Percentiles rank a stretch among this genome's conserved stretches.
Conservation (phyloP, 30 jellyfish, hydroid and myxozoan genomes). For the Mastigias papua region DNA sequence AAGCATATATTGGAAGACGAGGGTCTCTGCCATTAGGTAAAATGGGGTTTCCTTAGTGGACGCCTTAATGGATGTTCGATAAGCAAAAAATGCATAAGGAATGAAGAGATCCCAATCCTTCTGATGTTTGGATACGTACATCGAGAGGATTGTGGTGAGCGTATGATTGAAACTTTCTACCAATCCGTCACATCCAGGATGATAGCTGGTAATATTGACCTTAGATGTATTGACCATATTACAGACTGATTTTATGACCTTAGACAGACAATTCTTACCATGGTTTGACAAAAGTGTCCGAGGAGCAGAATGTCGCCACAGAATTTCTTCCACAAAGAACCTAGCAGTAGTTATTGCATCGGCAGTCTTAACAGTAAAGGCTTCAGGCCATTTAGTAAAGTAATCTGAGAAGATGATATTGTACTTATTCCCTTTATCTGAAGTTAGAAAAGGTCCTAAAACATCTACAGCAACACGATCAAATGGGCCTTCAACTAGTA, state of each 20-base stretch:
- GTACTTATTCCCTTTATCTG: conserved; percentile 45
- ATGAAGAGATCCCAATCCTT: conserved; percentile 61
- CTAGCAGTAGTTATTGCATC: conserved; percentile 68
- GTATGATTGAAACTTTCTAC: conserved; percentile 60
- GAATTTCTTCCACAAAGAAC: conserved; percentile 56
- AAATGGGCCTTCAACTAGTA: conserved; percentile 71
- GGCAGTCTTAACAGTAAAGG: conserved; percentile 59
- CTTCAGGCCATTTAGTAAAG: conserved; percentile 69
- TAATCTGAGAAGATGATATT: not conserved
- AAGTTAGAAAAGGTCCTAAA: conserved; percentile 76
- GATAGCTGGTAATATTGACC: conserved; percentile 46
- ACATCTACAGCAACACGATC: conserved; percentile 82
- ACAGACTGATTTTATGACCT: conserved; percentile 55
- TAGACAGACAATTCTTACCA: conserved; percentile 57
- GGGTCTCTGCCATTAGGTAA: conserved; percentile 64
- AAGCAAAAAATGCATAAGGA: conserved; percentile 61
- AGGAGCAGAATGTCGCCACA: conserved; percentile 72
- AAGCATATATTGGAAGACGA: conserved; percentile 63
- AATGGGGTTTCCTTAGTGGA: conserved; percentile 57
- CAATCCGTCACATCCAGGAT: conserved; percentile 63
- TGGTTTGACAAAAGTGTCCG: conserved; percentile 57
- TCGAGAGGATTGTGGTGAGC: conserved; percentile 33
- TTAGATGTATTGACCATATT: conserved; percentile 45
- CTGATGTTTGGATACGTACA: conserved; percentile 64
- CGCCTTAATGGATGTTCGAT: conserved; percentile 43